A percentile compares a stretch with the other conserved stretches of the same genome.
Conservation (phyloP, 1,140 invertebrate genomes). For the Cryptotermes secundus region DNA sequence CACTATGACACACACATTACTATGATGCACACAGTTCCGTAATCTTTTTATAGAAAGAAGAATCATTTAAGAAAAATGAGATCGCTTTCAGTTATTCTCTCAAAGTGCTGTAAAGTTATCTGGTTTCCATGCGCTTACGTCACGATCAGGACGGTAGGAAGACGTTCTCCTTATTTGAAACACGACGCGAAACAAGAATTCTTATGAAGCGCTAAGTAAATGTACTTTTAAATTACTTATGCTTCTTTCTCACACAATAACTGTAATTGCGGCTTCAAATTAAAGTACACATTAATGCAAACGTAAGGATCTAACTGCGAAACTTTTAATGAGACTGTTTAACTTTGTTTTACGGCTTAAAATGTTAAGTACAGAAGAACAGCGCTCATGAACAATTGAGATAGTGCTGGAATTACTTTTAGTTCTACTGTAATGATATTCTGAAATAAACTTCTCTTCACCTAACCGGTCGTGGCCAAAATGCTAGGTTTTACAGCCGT, state of each 20-base stretch:
- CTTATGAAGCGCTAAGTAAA: background rate
- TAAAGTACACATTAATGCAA: constrained; percentile 13
- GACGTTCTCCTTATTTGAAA: background rate
- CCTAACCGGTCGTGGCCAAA: background rate
- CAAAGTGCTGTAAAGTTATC: background rate
- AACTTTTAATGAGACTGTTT: constrained; percentile 2
- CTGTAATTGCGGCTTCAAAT: background rate
- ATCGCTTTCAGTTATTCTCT: background rate
- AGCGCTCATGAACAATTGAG: background rate
- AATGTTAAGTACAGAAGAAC: background rate
- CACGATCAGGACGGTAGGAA: background rate
- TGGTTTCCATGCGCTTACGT: background rate
- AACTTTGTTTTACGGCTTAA: constrained; percentile 7
- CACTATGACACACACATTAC: no score
- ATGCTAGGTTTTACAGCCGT: background rate
- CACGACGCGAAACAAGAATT: background rate
- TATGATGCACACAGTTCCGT: background rate
- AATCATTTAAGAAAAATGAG: background rate
- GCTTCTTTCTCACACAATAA: constrained; percentile 11
- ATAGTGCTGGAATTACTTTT: background rate
- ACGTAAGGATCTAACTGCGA: background rate
- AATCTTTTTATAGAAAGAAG: background rate
- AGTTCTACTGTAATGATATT: background rate
- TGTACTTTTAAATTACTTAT: constrained; percentile 2
- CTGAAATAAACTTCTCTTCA: background rate